These are phyloP conservation scores for Cuniculus paca DNA, from an alignment of 2,797 vertebrate genomes.

Conservation along the genomic window DNA sequence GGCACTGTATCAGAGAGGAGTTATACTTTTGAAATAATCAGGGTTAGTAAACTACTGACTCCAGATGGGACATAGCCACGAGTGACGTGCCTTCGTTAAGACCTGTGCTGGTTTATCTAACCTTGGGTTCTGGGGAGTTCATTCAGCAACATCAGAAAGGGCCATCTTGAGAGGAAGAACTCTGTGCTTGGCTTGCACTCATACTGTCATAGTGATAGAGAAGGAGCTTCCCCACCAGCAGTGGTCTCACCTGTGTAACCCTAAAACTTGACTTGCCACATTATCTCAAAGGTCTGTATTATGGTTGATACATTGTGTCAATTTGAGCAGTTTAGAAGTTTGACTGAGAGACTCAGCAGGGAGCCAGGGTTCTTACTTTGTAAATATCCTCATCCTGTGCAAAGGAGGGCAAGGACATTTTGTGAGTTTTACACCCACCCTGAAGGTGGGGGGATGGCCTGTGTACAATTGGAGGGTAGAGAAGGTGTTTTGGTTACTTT, in stretches of 20 bases:
- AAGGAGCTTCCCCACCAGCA: slow-evolving; percentile 98
- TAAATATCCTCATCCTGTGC: too few relatives aligned
- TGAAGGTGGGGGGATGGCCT: too few relatives aligned
- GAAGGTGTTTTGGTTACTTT: too few relatives aligned
- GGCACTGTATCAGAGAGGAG: slow-evolving; percentile 60
- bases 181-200: slow-evolving; percentile 96
- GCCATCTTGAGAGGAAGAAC: slow-evolving; percentile 92
- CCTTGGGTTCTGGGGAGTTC: slow-evolving; percentile 80
- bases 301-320: too few relatives aligned
- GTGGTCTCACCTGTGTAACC: slow-evolving; percentile 98
- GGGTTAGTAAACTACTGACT: slow-evolving; percentile 70
- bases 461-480: too few relatives aligned
- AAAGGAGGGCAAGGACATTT: too few relatives aligned
- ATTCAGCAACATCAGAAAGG: slow-evolving; percentile 82
- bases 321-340: too few relatives aligned
- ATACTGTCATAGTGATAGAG: slow-evolving; percentile 93
- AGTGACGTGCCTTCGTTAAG: slow-evolving; percentile 85
- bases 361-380: too few relatives aligned
- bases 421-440: too few relatives aligned
- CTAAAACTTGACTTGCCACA: slow-evolving; percentile 99
- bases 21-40: slow-evolving; percentile 59
- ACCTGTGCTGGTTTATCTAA: slow-evolving; percentile 87
- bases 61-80: slow-evolving; percentile 67
- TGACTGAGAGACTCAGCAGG: too few relatives aligned
- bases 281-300: slow-evolving; percentile 94